These are phyloP conservation scores for Corythornis madagascariensis DNA, from an alignment of 2,113 vertebrate genomes.

Conservation along the genomic window DNA sequence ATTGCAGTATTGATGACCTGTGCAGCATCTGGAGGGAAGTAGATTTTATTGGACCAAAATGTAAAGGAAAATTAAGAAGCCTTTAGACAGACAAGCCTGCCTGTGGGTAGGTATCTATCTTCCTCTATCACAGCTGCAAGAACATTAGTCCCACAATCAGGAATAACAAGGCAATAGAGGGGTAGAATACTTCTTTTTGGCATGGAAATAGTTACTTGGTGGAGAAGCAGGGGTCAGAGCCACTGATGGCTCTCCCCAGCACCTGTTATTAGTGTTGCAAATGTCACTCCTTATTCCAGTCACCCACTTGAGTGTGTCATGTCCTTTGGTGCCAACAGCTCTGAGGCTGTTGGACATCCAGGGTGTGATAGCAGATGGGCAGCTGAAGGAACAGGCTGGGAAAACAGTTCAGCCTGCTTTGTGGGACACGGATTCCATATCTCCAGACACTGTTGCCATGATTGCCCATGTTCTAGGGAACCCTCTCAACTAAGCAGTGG, in stretches of 20 bases:
- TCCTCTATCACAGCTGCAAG: not conserved
- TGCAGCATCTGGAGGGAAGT: not conserved
- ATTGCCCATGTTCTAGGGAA: not conserved
- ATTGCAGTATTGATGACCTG: not conserved
- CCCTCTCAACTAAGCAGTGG: not conserved
- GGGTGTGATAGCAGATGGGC: slow-evolving; percentile 10
- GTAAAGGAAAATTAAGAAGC: not conserved
- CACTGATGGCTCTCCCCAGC: slow-evolving; percentile 8
- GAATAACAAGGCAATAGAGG: not conserved
- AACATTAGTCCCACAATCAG: not conserved
- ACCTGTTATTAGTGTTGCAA: not conserved
- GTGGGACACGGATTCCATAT: not conserved
- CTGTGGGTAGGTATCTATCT: not conserved
- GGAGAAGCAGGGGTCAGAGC: not conserved
- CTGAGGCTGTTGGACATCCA: slow-evolving; percentile 2
- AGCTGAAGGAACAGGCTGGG: not conserved
- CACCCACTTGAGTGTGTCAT: slow-evolving; percentile 47
- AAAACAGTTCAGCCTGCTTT: not conserved
- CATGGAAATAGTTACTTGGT: not conserved
- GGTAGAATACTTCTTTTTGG: not conserved
- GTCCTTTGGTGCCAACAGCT: not conserved
- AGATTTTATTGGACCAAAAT: not conserved
- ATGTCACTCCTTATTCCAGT: slow-evolving; percentile 19
- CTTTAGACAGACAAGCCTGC: not conserved
- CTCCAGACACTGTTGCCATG: not conserved